Evolutionary conservation across 2,888 invertebrate species (phyloP), one percentile per base, ranked within the genome.

Genomic region (Homarus gammarus): DNA sequence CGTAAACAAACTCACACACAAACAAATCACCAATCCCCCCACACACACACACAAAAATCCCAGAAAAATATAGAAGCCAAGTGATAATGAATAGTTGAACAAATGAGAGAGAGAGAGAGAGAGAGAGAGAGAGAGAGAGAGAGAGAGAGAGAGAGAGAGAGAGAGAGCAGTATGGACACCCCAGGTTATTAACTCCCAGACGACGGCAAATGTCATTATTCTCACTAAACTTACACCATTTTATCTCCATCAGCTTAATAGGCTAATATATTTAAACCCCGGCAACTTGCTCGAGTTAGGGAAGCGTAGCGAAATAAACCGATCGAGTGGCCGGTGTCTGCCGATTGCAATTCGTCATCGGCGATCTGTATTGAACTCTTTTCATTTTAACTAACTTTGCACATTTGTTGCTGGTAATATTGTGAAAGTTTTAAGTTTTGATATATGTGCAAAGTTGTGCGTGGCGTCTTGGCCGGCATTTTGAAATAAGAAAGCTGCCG

Each of bases 331-430:
- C 31, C 51, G 56, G 31, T 61, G 68, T 70, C 72, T 68, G 79
- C 87, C 87, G 82, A 87, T 87, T 61, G 87, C 90, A 85, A 90
- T 90, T 81, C 90, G 90, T 90, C 90, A 86, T 90, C 85, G 81
- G 77, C 85, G 85, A 90, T 90, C 90, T 90, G 86, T 90, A 90
- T 90, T 90, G 90, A 90, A 90, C 86, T 90, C 90, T 90, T 90
- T 90, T 90, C 90, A 90, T 90, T 90, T 86, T 86, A 90, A 90
- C 86, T 81, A 90, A 90, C 90, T 90, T 90, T 86, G 90, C 85
- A 90, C 90, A 90, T 90, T 90, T 90, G 90, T 90, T 90, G 90
- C 90, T 90, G 90, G 90, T 90, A 90, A 90, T 90, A 90, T 90
- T 90, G 90, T 90, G 90, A 90, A 90, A 90, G 86, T 90, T 90